Evolutionary conservation across 2,113 vertebrate genomes (phyloP).

Genomic region (Vidua macroura): DNA sequence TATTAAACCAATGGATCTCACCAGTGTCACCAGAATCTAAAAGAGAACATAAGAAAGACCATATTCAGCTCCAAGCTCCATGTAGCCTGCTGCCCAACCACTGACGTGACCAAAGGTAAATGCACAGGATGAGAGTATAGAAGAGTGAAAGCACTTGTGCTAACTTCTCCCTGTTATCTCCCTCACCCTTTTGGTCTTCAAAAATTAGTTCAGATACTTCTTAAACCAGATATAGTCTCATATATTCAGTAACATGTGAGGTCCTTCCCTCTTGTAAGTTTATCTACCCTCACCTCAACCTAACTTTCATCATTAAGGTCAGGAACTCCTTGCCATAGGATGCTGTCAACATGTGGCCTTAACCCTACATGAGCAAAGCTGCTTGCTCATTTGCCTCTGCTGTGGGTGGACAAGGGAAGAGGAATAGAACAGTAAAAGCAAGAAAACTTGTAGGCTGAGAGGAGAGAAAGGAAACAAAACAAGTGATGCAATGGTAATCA

Average conservation of each 20-base stretch:
- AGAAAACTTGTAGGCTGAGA: background rate
- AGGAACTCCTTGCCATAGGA: background rate
- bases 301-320: background rate
- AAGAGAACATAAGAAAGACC: background rate
- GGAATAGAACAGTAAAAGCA: background rate
- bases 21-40: background rate
- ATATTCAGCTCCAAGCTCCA: background rate
- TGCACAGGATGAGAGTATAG: rapidly evolving
- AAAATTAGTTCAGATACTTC: background rate
- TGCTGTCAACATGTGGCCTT: background rate
- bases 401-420: background rate
- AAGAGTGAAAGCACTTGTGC: background rate
- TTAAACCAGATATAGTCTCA: background rate
- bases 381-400: background rate
- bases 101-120: background rate
- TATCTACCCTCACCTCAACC: background rate
- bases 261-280: background rate
- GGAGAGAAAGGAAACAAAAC: background rate
- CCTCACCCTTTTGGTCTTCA: background rate
- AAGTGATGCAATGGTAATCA: background rate
- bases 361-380: background rate
- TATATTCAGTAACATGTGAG: background rate
- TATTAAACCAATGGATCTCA: background rate
- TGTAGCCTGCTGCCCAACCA: background rate
- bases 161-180: background rate